phyloP scores from a whole-genome alignment of 1,140 invertebrate species.

The Nephila pilipes region DNA sequence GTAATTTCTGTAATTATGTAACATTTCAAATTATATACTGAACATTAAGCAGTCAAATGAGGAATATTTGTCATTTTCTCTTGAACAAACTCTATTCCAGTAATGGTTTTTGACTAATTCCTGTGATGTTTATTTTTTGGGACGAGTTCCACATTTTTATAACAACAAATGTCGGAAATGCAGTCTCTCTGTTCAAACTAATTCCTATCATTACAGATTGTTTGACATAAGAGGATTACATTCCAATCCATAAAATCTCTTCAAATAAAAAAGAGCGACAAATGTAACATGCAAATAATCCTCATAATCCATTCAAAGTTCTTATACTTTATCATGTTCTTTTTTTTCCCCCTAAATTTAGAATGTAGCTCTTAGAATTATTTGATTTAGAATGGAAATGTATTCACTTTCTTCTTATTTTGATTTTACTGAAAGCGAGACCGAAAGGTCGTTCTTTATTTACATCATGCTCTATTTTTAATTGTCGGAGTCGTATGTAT shows the following conservation, averaged over 20 bases:
- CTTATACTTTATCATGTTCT: not conserved
- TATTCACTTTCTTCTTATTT: not conserved
- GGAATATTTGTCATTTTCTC: too few species aligned
- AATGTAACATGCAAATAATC: not conserved
- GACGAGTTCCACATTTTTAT: too few species aligned
- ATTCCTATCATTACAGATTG: slow-evolving; percentile 18
- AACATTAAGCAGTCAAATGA: too few species aligned
- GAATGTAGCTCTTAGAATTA: not conserved
- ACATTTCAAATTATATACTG: too few species aligned
- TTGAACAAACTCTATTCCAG: too few species aligned
- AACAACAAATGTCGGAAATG: too few species aligned
- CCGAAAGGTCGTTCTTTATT: not conserved
- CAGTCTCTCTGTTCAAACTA: not conserved
- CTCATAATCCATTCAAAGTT: not conserved
- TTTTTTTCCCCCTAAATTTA: not conserved
- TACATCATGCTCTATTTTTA: not conserved
- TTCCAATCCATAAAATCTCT: not conserved
- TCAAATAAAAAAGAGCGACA: not conserved
- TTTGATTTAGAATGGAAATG: slow-evolving; percentile 1
- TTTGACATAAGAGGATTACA: slow-evolving; percentile 35
- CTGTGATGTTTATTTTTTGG: not conserved
- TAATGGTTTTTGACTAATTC: not conserved
- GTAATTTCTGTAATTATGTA: too few species aligned
- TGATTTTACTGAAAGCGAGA: not conserved
- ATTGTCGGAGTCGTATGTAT: not conserved